A percentile compares a stretch with the other conserved stretches of the same genome.
Conservation (phyloP, 2,113 vertebrate genomes). For the Cyprinodon tularosa region DNA sequence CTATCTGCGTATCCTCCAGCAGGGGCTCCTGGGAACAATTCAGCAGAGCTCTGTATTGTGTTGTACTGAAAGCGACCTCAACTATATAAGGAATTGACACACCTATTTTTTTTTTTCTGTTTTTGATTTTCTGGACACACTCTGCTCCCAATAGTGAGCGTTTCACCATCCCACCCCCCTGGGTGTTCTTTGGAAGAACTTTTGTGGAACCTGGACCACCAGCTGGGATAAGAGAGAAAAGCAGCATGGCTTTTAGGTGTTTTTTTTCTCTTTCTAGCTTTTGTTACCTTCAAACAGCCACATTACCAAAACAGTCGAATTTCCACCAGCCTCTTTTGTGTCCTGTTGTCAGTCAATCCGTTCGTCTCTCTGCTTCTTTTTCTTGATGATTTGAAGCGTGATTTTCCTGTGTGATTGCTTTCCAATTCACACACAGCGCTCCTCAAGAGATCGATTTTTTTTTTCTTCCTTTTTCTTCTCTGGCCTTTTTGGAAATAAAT, state of each 20-base stretch:
- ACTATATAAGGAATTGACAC: slow-evolving; percentile 44
- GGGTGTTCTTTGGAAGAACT: slow-evolving; percentile 40
- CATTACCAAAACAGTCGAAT: slow-evolving; percentile 67
- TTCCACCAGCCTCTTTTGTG: slow-evolving; percentile 60
- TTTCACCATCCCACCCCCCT: slow-evolving; percentile 31
- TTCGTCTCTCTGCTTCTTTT: slow-evolving; percentile 34
- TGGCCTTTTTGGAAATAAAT: slow-evolving; percentile 64
- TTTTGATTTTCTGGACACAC: slow-evolving; percentile 24
- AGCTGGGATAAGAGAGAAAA: slow-evolving; percentile 68
- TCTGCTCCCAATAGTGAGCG: slow-evolving; percentile 33
- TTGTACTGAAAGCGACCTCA: slow-evolving; percentile 40
- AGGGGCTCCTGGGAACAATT: slow-evolving; percentile 48
- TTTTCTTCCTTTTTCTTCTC: slow-evolving; percentile 47
- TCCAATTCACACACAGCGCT: slow-evolving; percentile 48
- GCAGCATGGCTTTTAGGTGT: slow-evolving; percentile 62
- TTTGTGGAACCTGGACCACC: slow-evolving; percentile 59
- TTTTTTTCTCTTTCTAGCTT: slow-evolving; percentile 64
- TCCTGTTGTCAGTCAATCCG: slow-evolving; percentile 56
- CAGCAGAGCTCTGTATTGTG: slow-evolving; percentile 38
- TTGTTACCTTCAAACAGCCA: slow-evolving; percentile 51
- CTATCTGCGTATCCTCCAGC: slow-evolving; percentile 17
- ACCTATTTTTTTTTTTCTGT: slow-evolving; percentile 14
- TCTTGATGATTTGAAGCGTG: slow-evolving; percentile 48
- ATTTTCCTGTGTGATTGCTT: slow-evolving; percentile 61
- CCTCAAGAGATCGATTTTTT: slow-evolving; percentile 54